Evolutionary conservation across 2,888 invertebrate genomes (phyloP).

Genomic region (Tipula lateralis): DNA sequence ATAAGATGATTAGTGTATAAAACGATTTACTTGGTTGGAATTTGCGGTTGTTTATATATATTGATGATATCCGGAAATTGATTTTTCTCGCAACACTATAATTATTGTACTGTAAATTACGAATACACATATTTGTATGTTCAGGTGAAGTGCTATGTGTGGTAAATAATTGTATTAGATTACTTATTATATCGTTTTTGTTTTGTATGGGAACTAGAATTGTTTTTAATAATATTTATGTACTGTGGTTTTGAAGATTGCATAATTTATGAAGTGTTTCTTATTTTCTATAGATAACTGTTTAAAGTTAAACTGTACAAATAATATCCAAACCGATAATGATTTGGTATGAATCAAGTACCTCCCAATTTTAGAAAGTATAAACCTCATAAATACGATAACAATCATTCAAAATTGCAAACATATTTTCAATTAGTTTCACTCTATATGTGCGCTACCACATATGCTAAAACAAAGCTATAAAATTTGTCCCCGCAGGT

Average conservation of each 20-base stretch:
- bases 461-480: neutral
- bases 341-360: neutral
- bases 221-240: neutral
- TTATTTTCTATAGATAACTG: neutral
- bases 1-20: neutral
- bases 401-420: neutral
- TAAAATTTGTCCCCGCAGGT: slow-evolving; percentile 12
- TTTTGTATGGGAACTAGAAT: neutral
- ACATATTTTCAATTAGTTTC: neutral
- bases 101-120: neutral
- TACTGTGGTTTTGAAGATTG: neutral
- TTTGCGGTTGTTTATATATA: neutral
- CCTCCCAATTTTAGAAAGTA: neutral
- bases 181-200: neutral
- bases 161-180: neutral
- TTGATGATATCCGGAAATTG: neutral
- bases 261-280: neutral
- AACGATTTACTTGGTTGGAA: neutral
- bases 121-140: neutral
- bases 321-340: neutral
- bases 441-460: neutral
- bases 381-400: neutral
- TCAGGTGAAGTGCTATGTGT: neutral
- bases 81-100: neutral
- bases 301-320: neutral